These are phyloP conservation scores for Anthoscopus minutus DNA, from an alignment of 2,113 vertebrate genomes.

Conservation along the genomic window DNA sequence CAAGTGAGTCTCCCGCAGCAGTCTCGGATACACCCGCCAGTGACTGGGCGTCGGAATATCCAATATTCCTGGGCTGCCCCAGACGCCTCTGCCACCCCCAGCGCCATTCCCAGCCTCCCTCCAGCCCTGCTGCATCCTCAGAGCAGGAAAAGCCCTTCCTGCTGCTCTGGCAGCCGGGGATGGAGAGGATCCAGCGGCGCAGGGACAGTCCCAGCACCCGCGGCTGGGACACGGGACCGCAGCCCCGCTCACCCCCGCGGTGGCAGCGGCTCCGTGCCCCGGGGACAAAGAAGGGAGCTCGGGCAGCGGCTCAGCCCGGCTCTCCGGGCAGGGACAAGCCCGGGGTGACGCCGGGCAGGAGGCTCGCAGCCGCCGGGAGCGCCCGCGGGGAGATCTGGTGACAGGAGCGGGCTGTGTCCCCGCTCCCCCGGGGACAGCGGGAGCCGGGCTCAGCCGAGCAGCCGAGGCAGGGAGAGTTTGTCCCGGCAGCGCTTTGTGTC, in stretches of 20 bases:
- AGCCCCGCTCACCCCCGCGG: background rate
- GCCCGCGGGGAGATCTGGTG: background rate
- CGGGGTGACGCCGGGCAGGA: background rate
- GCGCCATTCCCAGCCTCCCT: accelerated
- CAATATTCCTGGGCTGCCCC: too few relatives aligned
- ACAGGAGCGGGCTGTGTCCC: background rate
- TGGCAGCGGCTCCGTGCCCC: background rate
- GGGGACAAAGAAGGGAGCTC: background rate
- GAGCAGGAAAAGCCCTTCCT: background rate
- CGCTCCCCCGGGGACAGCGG: background rate
- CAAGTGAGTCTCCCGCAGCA: background rate
- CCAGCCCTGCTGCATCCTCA: background rate
- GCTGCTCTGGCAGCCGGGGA: background rate
- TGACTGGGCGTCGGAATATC: too few relatives aligned
- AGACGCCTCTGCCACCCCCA: accelerated
- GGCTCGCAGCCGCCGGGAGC: background rate
- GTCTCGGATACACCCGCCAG: too few relatives aligned
- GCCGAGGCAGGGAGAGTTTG: background rate
- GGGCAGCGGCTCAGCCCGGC: background rate
- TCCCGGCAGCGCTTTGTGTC: too few relatives aligned
- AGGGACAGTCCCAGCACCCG: accelerated
- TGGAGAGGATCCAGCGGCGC: accelerated
- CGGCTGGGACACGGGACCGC: background rate
- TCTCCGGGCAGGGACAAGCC: background rate
- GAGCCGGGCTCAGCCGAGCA: accelerated